Conservation (phyloP, 2,113 vertebrate genomes). For the Ibidorhyncha struthersii region DNA sequence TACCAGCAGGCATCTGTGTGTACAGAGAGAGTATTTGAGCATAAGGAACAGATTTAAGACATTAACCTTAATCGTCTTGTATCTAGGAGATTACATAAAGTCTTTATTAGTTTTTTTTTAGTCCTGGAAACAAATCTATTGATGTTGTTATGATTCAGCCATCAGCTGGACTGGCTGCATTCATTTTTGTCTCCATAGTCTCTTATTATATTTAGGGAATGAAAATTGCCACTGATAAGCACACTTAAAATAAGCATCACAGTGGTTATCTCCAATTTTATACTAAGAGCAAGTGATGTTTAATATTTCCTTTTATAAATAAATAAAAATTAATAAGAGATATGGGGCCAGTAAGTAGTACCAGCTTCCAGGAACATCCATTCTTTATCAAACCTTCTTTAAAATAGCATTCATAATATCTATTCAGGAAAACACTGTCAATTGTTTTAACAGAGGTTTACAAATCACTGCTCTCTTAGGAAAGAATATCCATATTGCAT, state of each 20-base stretch:
- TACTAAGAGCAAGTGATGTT: not conserved
- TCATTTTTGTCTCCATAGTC: not conserved
- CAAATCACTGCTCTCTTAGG: not conserved
- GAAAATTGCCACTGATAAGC: not conserved
- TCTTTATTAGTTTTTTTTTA: not conserved
- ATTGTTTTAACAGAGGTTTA: not conserved
- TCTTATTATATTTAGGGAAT: not conserved
- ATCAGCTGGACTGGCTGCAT: not conserved
- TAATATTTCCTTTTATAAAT: not conserved
- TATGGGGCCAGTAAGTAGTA: not conserved
- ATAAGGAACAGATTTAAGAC: not conserved
- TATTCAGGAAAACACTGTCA: not conserved
- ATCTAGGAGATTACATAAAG: not conserved
- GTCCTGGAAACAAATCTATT: constrained; percentile 4
- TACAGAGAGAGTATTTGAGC: not conserved
- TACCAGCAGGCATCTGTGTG: not conserved
- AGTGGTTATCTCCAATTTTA: not conserved
- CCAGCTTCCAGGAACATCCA: not conserved
- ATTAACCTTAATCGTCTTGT: not conserved
- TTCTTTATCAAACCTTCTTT: not conserved
- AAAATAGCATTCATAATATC: not conserved
- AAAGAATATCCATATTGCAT: not conserved
- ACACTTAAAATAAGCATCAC: too few relatives aligned
- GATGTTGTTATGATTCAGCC: constrained; percentile 25
- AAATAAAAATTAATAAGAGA: not conserved